Evolutionary conservation across 1,140 invertebrate genomes (phyloP).

Genomic region (Drosophila pseudoobscura): DNA sequence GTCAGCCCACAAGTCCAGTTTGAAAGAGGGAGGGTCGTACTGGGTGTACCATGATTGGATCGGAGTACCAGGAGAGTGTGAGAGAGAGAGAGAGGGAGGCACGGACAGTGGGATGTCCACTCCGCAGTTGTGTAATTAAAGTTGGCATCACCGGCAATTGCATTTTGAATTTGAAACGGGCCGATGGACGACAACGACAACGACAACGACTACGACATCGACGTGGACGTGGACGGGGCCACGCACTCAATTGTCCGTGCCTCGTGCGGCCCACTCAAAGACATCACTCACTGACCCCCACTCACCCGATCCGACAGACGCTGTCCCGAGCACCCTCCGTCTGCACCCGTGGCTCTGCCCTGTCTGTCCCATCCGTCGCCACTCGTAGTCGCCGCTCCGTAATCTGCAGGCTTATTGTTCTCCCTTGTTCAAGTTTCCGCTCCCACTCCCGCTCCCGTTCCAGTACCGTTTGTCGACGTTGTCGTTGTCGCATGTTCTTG

Average conservation of each 20-base stretch:
- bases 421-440: conserved; percentile 14
- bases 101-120: conserved; percentile 19
- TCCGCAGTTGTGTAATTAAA: conserved; percentile 69
- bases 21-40: conserved; percentile 2
- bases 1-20: conserved; percentile 52
- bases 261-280: conserved; percentile 16
- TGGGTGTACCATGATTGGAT: conserved; percentile 29
- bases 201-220: background rate
- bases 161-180: conserved; percentile 72
- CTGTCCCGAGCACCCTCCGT: no score
- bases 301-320: conserved; percentile 1
- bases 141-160: conserved; percentile 75
- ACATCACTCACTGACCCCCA: conserved; percentile 14
- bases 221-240: conserved; percentile 2
- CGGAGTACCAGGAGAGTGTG: conserved; percentile 4
- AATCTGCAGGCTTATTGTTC: conserved; percentile 51
- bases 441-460: conserved; percentile 12
- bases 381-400: background rate
- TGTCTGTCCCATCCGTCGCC: background rate
- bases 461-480: conserved; percentile 1
- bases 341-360: no score
- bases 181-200: conserved; percentile 33
- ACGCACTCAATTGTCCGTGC: conserved; percentile 15
- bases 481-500: conserved; percentile 61
- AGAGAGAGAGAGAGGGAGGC: conserved; percentile 20